These are phyloP conservation scores for Choristoneura rosaceana DNA, from an alignment of 2,888 invertebrate species.

Conservation along the genomic window DNA sequence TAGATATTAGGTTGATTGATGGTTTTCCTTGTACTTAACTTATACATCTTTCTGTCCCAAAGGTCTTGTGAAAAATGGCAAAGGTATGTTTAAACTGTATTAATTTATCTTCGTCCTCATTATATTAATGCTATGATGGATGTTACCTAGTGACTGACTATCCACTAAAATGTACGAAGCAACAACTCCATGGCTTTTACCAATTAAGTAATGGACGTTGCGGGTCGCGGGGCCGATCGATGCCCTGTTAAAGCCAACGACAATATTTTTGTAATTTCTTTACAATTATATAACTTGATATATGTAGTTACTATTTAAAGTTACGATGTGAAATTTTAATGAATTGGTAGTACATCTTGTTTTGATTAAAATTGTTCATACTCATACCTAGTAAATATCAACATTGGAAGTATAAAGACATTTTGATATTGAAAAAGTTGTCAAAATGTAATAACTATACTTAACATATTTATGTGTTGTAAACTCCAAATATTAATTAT, in stretches of 20 bases:
- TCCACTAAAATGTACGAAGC: constrained; percentile 23
- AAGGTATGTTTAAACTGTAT: constrained; percentile 53
- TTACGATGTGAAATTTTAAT: background rate
- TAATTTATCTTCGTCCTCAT: constrained; percentile 25
- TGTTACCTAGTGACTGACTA: background rate
- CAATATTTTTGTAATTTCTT: constrained; percentile 10
- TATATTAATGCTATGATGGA: constrained; percentile 19
- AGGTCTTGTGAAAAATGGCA: constrained; percentile 57
- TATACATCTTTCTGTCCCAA: constrained; percentile 51
- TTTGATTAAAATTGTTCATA: no score
- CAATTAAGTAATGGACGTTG: constrained; percentile 62
- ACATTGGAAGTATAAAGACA: background rate
- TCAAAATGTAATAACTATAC: no score
- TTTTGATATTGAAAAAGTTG: no score
- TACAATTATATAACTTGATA: constrained; percentile 5
- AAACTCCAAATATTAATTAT: no score
- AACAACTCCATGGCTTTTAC: constrained; percentile 52
- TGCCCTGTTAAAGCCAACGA: constrained; percentile 34
- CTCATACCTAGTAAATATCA: no score
- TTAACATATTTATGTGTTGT: no score
- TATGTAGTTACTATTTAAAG: background rate
- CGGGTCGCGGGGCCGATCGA: constrained; percentile 49
- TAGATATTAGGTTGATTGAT: background rate
- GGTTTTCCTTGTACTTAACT: constrained; percentile 29
- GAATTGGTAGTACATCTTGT: no score